Evolutionary conservation across 2,113 vertebrate genomes (phyloP).

Genomic region (Empidonax traillii): DNA sequence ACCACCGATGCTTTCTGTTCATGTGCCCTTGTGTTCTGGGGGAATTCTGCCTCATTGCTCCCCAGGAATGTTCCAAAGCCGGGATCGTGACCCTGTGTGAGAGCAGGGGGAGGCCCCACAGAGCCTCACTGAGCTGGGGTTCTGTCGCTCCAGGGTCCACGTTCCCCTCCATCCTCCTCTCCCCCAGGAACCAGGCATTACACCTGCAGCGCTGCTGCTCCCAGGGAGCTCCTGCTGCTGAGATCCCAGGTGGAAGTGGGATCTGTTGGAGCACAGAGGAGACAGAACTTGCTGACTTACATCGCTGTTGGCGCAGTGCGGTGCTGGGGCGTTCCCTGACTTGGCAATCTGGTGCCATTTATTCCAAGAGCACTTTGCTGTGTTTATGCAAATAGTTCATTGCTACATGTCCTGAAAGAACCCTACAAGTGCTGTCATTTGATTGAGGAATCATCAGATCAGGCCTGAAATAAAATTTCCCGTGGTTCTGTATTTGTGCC

Average conservation of each 20-base stretch:
- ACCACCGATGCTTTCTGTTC: neutral
- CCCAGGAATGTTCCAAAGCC: rapidly evolving
- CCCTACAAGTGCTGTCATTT: neutral
- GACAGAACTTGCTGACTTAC: slow-evolving; percentile 38
- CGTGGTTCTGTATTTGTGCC: neutral
- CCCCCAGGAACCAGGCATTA: neutral
- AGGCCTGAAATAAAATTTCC: neutral
- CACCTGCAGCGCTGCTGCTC: neutral
- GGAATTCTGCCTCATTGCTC: neutral
- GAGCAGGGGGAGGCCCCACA: neutral
- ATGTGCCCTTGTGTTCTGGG: neutral
- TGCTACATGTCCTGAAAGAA: neutral
- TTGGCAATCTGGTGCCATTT: slow-evolving; percentile 19
- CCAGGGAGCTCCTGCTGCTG: rapidly evolving
- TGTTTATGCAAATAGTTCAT: slow-evolving; percentile 39
- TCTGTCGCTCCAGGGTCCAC: neutral
- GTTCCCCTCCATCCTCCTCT: neutral
- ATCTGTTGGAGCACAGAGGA: neutral
- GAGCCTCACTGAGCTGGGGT: rapidly evolving
- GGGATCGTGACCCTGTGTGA: rapidly evolving
- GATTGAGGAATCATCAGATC: neutral
- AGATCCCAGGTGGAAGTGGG: neutral
- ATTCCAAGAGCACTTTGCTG: neutral
- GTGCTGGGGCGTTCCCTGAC: neutral
- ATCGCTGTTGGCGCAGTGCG: slow-evolving; percentile 14